phyloP scores from a whole-genome alignment of 2,888 invertebrate genomes.

The Acrocyrtus sp. region DNA sequence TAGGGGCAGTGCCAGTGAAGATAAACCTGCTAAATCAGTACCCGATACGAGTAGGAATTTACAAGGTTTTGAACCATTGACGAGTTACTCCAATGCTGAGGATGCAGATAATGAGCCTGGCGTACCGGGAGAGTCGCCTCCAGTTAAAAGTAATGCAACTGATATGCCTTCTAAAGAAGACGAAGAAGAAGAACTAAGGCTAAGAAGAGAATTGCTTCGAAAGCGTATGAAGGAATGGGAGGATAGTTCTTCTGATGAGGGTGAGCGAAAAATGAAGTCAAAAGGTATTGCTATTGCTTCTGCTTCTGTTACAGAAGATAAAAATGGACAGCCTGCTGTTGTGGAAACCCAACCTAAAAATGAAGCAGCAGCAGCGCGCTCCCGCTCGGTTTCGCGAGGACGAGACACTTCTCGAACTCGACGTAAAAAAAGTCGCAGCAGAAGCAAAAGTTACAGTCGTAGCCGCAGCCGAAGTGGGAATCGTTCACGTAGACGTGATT shows the following conservation, averaged over 20 bases:
- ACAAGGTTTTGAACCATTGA: constrained; percentile 23
- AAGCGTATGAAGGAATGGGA: constrained; percentile 61
- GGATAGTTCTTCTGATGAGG: constrained; percentile 59
- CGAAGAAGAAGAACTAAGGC: constrained; percentile 56
- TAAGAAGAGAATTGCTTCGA: constrained; percentile 57
- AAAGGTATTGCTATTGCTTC: no score
- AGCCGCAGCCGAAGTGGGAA: constrained; percentile 24
- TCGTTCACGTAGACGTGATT: constrained; percentile 17
- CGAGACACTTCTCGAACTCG: constrained; percentile 15
- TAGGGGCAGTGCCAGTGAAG: constrained; percentile 18
- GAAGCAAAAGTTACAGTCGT: constrained; percentile 12
- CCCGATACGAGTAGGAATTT: background rate
- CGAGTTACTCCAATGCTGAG: background rate
- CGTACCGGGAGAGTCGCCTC: no score
- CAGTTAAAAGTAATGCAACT: background rate
- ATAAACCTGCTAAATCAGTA: constrained; percentile 5
- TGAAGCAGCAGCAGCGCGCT: background rate
- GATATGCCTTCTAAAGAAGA: constrained; percentile 32
- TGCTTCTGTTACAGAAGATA: no score
- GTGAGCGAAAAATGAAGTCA: constrained; percentile 20
- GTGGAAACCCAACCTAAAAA: background rate
- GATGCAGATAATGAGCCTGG: constrained; percentile 19
- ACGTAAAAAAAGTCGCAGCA: constrained; percentile 16
- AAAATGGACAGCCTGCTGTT: no score
- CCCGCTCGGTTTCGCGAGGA: background rate